phyloP scores from a whole-genome alignment of 1,140 invertebrate species.

The Conus ventricosus region DNA sequence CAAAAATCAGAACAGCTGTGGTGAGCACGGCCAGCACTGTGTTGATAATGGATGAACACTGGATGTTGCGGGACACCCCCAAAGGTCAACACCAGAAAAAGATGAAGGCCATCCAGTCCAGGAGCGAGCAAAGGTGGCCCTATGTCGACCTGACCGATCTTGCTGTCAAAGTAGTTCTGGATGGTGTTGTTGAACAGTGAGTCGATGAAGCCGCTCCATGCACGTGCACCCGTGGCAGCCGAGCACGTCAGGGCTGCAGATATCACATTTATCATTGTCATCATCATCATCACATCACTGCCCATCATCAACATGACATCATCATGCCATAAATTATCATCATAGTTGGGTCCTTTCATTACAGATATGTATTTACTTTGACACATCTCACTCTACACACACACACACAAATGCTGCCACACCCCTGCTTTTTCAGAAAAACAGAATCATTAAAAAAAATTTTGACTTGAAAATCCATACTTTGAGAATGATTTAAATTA shows the following conservation, averaged over 20 bases:
- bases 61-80: constrained; percentile 54
- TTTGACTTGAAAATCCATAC: too few species aligned
- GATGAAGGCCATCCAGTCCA: constrained; percentile 51
- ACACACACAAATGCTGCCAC: too few species aligned
- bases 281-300: too few species aligned
- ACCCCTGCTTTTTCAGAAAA: too few species aligned
- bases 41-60: constrained; percentile 55
- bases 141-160: constrained; percentile 40
- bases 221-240: constrained; percentile 61
- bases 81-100: constrained; percentile 57
- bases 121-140: constrained; percentile 47
- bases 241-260: constrained; percentile 80
- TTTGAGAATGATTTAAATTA: too few species aligned
- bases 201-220: constrained; percentile 69
- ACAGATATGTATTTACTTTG: too few species aligned
- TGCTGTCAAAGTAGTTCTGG: constrained; percentile 43
- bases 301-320: too few species aligned
- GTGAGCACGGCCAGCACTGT: constrained; percentile 53
- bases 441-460: too few species aligned
- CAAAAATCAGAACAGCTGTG: constrained; percentile 57
- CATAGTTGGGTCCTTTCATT: too few species aligned
- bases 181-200: constrained; percentile 62
- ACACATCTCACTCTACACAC: too few species aligned
- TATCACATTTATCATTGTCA: too few species aligned
- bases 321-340: too few species aligned